These are phyloP conservation scores for Halesus radiatus DNA, from an alignment of 1,140 invertebrate species.

Conservation along the genomic window DNA sequence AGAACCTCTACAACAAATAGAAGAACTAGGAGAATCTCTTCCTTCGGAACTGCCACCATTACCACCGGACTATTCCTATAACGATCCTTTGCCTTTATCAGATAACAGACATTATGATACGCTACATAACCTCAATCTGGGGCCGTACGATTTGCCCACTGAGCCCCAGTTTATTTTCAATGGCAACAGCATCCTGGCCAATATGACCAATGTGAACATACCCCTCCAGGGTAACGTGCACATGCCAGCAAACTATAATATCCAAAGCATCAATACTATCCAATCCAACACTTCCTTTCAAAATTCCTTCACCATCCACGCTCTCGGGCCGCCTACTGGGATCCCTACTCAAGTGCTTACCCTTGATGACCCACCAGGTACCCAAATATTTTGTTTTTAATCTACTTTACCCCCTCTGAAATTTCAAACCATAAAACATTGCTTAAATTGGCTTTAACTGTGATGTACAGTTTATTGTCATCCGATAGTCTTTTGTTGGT, in stretches of 20 bases:
- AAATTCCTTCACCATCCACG: slow-evolving; percentile 42
- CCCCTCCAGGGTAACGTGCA: slow-evolving; percentile 44
- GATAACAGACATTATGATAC: slow-evolving; percentile 49
- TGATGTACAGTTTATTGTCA: too few species aligned
- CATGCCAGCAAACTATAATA: slow-evolving; percentile 40
- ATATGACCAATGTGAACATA: slow-evolving; percentile 48
- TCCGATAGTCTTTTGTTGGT: too few species aligned
- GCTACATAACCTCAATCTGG: slow-evolving; percentile 42
- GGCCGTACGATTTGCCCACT: slow-evolving; percentile 22
- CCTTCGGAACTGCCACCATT: neutral
- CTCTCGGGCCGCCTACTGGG: slow-evolving; percentile 7
- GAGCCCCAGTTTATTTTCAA: slow-evolving; percentile 46
- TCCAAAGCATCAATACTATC: slow-evolving; percentile 30
- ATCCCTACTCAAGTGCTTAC: slow-evolving; percentile 46
- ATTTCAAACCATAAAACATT: too few species aligned
- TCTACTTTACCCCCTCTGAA: neutral
- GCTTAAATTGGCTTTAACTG: too few species aligned
- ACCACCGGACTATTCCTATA: slow-evolving; percentile 11
- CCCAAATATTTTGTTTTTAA: neutral
- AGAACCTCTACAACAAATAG: neutral
- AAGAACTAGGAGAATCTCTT: neutral
- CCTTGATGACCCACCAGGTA: slow-evolving; percentile 45
- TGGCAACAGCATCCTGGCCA: slow-evolving; percentile 46
- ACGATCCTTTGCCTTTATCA: slow-evolving; percentile 4
- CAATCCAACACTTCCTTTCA: slow-evolving; percentile 38